phyloP scores from a whole-genome alignment of 2,113 vertebrate genomes.

The Dicentrarchus labrax region DNA sequence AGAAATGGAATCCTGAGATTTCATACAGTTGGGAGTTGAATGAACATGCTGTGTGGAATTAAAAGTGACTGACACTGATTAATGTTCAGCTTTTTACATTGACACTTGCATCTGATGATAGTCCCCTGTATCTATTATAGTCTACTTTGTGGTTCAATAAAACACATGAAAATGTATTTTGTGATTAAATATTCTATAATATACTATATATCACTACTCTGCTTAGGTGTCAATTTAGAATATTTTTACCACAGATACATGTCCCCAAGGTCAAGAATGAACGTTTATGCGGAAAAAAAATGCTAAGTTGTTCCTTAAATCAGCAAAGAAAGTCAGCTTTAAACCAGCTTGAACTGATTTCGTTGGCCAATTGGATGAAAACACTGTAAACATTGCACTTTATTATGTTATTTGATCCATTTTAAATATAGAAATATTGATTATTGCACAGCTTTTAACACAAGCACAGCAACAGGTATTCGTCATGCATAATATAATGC shows the following conservation, averaged over 20 bases:
- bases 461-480: neutral
- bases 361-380: neutral
- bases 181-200: neutral
- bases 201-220: neutral
- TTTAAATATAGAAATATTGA: neutral
- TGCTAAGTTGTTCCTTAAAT: neutral
- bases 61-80: constrained; percentile 21
- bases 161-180: neutral
- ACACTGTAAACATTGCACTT: neutral
- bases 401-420: neutral
- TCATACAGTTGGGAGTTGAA: constrained; percentile 51
- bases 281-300: neutral
- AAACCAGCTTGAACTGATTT: neutral
- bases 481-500: neutral
- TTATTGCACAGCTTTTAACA: neutral
- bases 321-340: neutral
- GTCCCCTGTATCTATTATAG: neutral
- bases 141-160: neutral
- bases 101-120: neutral
- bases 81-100: neutral
- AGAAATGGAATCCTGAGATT: constrained; percentile 48
- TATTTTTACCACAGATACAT: neutral
- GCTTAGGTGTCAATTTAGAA: neutral
- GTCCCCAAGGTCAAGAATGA: no score
- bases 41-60: constrained; percentile 25